Base-by-base conservation (phyloP, 2,797 vertebrate genomes). In the Rallus crepitans region DNA sequence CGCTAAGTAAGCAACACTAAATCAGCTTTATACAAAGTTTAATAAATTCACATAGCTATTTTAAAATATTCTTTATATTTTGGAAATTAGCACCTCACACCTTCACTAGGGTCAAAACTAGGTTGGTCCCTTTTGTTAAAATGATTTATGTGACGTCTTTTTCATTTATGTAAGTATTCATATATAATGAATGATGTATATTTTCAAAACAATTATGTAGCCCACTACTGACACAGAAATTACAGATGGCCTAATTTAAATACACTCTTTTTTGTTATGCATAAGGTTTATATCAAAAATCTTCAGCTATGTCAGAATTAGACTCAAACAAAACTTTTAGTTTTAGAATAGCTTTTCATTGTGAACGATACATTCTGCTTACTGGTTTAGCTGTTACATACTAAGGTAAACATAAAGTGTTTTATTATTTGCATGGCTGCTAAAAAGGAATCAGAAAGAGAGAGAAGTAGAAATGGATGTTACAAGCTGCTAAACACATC, bases 171-270 rank as follows among this genome's bases (percentile, higher is more conserved):
- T 86, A 93, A 84, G 33, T 92, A 63, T 82, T 93, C 40, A 75
- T 82, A 47, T 50, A 83, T 87, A 93, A 96, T 83, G 57, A 75
- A 85, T 82, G 7, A 70, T 61, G 53, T 82, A 39, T 87, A 85
- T 89, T 89, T 97, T 87, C 65, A 87, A 92, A 95, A 87, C 19
- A 89, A 52, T 78, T 80, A 70, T 52, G 47, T 82, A 60, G 61
- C 33, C 95, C 66, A 37, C 66, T 73, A 60, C 42, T 92, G 90
- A 82, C 70, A 96, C 48, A 94, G 63, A 33, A 92, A 95, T 89
- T 95, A 69, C 70, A 82, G 81, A 80, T 92, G 60, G 70, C 42
- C 27, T 73, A 12, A 68, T 64, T 77, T 82, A 78, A 87, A 93
- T 89, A 87, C 20, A 8, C 3, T 15, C 63, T 55, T 72, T 75